These are phyloP conservation scores for Ormyrus labotus DNA, from an alignment of 2,888 invertebrate genomes.

Conservation along the genomic window DNA sequence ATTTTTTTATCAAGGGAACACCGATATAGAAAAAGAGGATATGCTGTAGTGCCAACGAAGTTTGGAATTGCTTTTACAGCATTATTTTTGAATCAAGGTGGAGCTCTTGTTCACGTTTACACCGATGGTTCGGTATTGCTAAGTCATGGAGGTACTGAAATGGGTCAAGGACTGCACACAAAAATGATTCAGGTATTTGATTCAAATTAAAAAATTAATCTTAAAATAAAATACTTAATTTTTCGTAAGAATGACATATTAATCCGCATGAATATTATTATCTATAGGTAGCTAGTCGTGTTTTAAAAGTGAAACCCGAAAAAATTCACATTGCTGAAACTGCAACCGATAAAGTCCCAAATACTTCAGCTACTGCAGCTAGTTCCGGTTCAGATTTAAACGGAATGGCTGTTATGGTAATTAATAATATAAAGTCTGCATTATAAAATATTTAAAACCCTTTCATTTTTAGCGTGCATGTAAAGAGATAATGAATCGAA, in stretches of 20 bases:
- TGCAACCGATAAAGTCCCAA: slow-evolving; percentile 93
- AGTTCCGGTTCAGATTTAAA: slow-evolving; percentile 93
- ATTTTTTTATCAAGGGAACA: slow-evolving; percentile 79
- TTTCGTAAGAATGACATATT: no score
- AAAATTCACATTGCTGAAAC: slow-evolving; percentile 90
- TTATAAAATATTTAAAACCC: not conserved
- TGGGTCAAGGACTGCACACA: slow-evolving; percentile 97
- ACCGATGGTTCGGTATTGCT: slow-evolving; percentile 91
- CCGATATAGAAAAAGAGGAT: slow-evolving; percentile 91
- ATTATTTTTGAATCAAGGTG: slow-evolving; percentile 88
- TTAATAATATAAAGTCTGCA: not conserved
- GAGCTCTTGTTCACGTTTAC: slow-evolving; percentile 92
- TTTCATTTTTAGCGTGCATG: slow-evolving; percentile 83
- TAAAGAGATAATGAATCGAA: slow-evolving; percentile 82
- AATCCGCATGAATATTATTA: not conserved
- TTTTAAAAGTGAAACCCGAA: slow-evolving; percentile 82
- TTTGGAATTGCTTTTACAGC: slow-evolving; percentile 90
- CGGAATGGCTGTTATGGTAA: slow-evolving; percentile 89
- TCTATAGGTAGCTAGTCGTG: slow-evolving; percentile 83
- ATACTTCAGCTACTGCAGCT: slow-evolving; percentile 92
- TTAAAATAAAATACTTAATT: not conserved
- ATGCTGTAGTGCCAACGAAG: slow-evolving; percentile 88
- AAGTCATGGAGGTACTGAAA: slow-evolving; percentile 95
- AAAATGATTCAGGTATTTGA: slow-evolving; percentile 89
- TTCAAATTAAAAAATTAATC: not conserved